Conservation (phyloP, 1,140 invertebrate genomes). For the Polypedilum pembai region DNA sequence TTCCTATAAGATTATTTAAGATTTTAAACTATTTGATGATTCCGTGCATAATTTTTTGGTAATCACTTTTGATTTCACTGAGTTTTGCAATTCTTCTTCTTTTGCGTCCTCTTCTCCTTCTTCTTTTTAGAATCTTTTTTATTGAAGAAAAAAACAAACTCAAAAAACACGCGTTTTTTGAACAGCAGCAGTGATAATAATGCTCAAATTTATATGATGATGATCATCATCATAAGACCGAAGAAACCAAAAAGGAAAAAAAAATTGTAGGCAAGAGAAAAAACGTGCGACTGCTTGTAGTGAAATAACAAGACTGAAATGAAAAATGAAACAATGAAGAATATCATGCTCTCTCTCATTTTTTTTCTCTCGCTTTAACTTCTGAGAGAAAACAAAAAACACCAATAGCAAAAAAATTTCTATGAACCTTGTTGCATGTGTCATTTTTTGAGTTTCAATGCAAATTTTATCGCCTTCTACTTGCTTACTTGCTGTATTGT, state of each 20-base stretch:
- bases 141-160: neutral
- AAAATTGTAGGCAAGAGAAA: neutral
- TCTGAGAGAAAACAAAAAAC: no score
- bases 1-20: neutral
- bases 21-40: neutral
- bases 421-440: constrained; percentile 3
- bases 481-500: neutral
- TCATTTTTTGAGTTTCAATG: neutral
- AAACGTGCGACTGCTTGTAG: neutral
- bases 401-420: neutral
- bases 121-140: neutral
- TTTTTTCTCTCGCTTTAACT: neutral
- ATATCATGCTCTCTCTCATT: neutral
- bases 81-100: neutral
- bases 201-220: neutral
- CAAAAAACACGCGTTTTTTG: neutral
- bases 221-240: neutral
- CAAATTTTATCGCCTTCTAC: neutral
- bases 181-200: neutral
- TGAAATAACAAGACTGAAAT: constrained; percentile 9
- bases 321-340: neutral
- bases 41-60: neutral
- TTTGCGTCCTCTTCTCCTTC: neutral
- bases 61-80: constrained; percentile 1
- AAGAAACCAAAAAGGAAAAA: constrained; percentile 5